Percentiles rank a stretch among this genome's conserved stretches.
phyloP scores from a whole-genome alignment of 2,113 vertebrate species.

The Zootoca vivipara region DNA sequence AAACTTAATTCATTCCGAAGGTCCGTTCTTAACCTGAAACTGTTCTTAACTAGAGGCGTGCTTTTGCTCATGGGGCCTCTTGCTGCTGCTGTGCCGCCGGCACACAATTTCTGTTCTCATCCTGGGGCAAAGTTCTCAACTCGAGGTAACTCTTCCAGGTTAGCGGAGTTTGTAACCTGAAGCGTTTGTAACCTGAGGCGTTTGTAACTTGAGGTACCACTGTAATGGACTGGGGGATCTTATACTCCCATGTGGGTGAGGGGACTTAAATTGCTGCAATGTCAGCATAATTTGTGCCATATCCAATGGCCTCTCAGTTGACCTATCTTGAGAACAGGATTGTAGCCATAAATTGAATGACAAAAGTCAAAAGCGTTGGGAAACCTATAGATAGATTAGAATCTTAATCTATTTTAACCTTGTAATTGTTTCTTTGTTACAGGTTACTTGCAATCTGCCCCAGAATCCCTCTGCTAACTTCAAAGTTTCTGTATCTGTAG shows the following conservation, averaged over 20 bases:
- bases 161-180: no score
- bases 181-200: no score
- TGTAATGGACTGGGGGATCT: background rate
- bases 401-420: background rate
- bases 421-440: slow-evolving; percentile 17
- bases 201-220: no score
- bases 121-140: no score
- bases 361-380: background rate
- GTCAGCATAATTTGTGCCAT: background rate
- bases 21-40: no score
- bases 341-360: background rate
- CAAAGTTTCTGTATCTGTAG: slow-evolving; percentile 63
- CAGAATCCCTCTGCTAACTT: slow-evolving; percentile 60
- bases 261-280: background rate
- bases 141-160: no score
- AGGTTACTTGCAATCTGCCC: slow-evolving; percentile 63
- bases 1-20: no score
- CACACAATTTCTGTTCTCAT: no score
- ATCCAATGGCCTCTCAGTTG: background rate
- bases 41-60: no score
- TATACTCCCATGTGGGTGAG: background rate
- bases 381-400: background rate
- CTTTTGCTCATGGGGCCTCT: no score
- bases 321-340: background rate
- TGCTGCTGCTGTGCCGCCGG: no score